A percentile compares a stretch with the other conserved stretches of the same genome.
Conservation (phyloP, 2,797 vertebrate genomes). For the Distichodus sexfasciatus region DNA sequence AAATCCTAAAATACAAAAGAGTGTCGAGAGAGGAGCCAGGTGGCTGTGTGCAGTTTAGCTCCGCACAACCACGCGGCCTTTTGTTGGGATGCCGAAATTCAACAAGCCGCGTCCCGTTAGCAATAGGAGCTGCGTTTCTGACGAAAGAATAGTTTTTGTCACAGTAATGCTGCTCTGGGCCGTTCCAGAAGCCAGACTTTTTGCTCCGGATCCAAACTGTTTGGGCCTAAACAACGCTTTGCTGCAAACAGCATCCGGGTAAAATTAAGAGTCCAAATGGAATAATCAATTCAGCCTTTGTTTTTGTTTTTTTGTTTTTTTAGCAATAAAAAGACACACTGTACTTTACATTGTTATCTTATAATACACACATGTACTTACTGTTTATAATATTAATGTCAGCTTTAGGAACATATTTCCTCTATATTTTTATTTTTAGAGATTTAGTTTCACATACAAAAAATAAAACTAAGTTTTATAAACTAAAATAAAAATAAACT, state of each 20-base stretch:
- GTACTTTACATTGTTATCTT: too few relatives aligned
- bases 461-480: too few relatives aligned
- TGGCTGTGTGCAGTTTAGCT: conserved; percentile 52
- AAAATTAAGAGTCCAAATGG: too few relatives aligned
- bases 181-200: conserved; percentile 23
- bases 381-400: too few relatives aligned
- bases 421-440: too few relatives aligned
- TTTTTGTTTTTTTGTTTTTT: too few relatives aligned
- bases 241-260: neutral
- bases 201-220: neutral
- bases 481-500: too few relatives aligned
- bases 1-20: conserved; percentile 62
- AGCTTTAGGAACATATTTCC: too few relatives aligned
- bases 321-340: too few relatives aligned
- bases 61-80: conserved; percentile 48
- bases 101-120: conserved; percentile 51
- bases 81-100: conserved; percentile 54
- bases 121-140: conserved; percentile 49
- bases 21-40: conserved; percentile 55
- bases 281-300: too few relatives aligned
- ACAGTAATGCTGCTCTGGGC: conserved; percentile 38
- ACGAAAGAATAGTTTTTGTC: conserved; percentile 48
- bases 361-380: too few relatives aligned
- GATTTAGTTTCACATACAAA: too few relatives aligned
- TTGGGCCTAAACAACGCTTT: neutral